Evolutionary conservation across 2,888 invertebrate genomes (phyloP).

Genomic region (Petrophora chlorosata): DNA sequence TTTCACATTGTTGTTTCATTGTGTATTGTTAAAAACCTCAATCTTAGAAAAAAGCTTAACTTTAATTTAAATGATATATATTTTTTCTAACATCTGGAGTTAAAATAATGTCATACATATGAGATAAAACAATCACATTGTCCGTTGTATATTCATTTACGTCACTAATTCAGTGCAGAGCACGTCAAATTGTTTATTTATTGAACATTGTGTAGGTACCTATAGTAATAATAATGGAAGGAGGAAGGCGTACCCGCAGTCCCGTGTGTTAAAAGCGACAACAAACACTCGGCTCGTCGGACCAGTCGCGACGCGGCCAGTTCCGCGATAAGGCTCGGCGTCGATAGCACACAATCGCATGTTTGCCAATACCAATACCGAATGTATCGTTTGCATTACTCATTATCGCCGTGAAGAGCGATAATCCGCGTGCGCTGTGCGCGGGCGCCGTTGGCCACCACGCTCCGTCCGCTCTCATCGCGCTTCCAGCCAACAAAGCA

Average conservation of each 20-base stretch:
- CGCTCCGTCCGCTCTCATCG: constrained; percentile 32
- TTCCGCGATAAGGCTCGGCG: constrained; percentile 63
- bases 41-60: too few relatives aligned
- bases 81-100: too few relatives aligned
- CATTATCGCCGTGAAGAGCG: constrained; percentile 67
- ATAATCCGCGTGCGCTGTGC: constrained; percentile 64
- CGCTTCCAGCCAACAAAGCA: constrained; percentile 15
- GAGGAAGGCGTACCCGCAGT: constrained; percentile 60
- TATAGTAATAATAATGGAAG: constrained; percentile 55
- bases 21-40: too few relatives aligned
- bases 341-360: constrained; percentile 57
- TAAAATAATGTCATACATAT: background rate
- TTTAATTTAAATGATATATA: too few relatives aligned
- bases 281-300: constrained; percentile 52
- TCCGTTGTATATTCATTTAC: constrained; percentile 40
- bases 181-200: constrained; percentile 66
- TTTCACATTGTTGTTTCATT: too few relatives aligned
- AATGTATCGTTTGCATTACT: constrained; percentile 64
- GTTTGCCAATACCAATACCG: constrained; percentile 53
- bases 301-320: constrained; percentile 57
- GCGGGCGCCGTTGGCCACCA: constrained; percentile 44
- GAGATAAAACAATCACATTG: constrained; percentile 29
- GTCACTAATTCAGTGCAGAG: constrained; percentile 51
- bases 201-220: constrained; percentile 63
- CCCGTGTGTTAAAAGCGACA: constrained; percentile 51